Evolutionary conservation across 2,888 invertebrate species (phyloP), one percentile per base, ranked within the genome.

Genomic region (Eucera pruinosa): DNA sequence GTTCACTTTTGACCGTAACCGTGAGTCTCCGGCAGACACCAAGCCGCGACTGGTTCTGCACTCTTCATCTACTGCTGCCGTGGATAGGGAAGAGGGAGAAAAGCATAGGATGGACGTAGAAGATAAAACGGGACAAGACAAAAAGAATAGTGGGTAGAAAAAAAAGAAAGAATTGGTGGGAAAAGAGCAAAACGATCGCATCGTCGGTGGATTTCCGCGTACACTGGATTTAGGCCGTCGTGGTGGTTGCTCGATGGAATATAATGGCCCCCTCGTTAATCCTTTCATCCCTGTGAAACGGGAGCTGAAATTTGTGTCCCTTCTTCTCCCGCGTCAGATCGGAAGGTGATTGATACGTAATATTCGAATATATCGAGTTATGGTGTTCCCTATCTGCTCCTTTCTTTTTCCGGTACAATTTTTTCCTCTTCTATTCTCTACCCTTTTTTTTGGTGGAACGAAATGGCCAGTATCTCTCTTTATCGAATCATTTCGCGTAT

Each of bases 221-320:
- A n/a, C 60, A 48, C 41, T 41, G 50, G 61, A 61, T 75, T 60
- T 43, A 43, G 52, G 23, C n/a, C 3, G 20, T 15, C 7, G 4
- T 33, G 23, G 23, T 13, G 50, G 50, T 57, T 25, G 52, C 69
- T 55, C 39, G 48, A 47, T 41, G 54, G 73, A 73, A 75, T 75
- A 61, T 66, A 75, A 73, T 73, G 65, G n/a, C 66, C n/a, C 27
- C 39, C 41, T 58, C 71, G 71, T 71, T 78, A 77, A 78, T 78
- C 71, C 66, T 67, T 58, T 77, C 66, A 70, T 71, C 47, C 50
- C 47, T 43, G 57, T 41, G 58, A 36, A 71, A 76, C 41, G 54
- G n/a, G 41, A 43, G 36, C 27, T 55, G 58, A 45, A 67, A 69
- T 52, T 57, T 18, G 45, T 48, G 15, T 33, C 48, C 13, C 11